phyloP scores from a whole-genome alignment of 2,888 invertebrate genomes.

The Acleris laterana region DNA sequence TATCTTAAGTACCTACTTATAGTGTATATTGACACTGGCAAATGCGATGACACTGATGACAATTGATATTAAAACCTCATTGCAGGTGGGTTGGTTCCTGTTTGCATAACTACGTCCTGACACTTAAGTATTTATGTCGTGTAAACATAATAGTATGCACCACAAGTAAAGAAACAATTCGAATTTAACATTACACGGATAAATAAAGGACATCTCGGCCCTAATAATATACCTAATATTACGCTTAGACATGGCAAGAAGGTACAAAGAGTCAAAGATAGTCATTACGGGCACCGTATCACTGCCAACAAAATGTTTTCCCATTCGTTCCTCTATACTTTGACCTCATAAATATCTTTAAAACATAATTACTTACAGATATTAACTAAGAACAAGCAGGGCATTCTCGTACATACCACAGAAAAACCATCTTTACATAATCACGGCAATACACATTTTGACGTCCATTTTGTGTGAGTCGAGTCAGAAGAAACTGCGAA shows the following conservation, averaged over 20 bases:
- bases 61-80: no score
- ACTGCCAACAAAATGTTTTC: no score
- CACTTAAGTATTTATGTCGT: conserved; percentile 59
- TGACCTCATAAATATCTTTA: no score
- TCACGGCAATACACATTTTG: conserved; percentile 75
- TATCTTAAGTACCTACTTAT: no score
- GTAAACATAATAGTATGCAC: conserved; percentile 53
- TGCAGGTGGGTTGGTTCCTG: no score
- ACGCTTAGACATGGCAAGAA: background rate
- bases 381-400: background rate
- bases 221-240: background rate
- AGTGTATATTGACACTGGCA: no score
- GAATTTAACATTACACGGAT: background rate
- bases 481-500: conserved; percentile 40
- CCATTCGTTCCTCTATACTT: no score
- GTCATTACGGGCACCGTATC: no score
- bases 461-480: conserved; percentile 79
- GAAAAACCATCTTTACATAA: conserved; percentile 69
- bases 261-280: background rate
- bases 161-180: background rate
- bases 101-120: no score
- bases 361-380: no score
- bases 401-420: conserved; percentile 2
- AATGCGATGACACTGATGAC: no score
- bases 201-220: background rate